These are phyloP conservation scores for Jaculus jaculus DNA, from an alignment of 2,113 vertebrate species.

Conservation along the genomic window DNA sequence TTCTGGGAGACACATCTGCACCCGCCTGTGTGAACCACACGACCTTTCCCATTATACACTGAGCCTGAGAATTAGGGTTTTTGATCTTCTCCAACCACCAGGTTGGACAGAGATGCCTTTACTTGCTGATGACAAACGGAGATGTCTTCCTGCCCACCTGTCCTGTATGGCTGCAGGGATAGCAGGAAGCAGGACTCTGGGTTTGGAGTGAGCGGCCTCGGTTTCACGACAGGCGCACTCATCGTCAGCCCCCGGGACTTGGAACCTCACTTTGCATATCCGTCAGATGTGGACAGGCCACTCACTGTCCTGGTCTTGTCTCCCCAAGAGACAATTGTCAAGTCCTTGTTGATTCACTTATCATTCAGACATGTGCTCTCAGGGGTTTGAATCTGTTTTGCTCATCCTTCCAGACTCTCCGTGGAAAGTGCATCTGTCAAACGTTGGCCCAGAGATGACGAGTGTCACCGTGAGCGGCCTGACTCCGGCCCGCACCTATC, in stretches of 20 bases:
- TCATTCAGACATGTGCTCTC: not conserved
- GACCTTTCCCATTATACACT: conserved; percentile 32
- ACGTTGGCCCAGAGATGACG: conserved; percentile 88
- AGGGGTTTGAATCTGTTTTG: not conserved
- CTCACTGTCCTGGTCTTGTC: not conserved
- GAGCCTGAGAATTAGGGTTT: conserved; percentile 44
- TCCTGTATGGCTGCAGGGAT: accelerated
- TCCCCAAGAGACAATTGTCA: accelerated
- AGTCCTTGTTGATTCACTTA: not conserved
- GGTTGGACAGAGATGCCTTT: not conserved
- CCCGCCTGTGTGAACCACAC: conserved; percentile 75
- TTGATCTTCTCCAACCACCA: conserved; percentile 53
- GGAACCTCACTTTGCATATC: accelerated
- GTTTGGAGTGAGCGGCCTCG: not conserved
- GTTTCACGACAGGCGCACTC: accelerated
- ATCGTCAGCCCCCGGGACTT: accelerated
- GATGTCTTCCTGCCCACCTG: not conserved
- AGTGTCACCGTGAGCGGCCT: conserved; percentile 90
- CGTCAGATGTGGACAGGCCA: not conserved
- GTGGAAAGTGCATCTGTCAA: conserved; percentile 94
- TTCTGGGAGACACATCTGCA: conserved; percentile 81
- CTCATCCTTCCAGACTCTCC: conserved; percentile 90
- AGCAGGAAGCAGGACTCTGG: too few species aligned
- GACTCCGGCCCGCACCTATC: conserved; percentile 95
- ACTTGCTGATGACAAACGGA: not conserved